These are phyloP conservation scores for Phthorimaea operculella DNA, from an alignment of 1,140 invertebrate genomes.

Conservation along the genomic window DNA sequence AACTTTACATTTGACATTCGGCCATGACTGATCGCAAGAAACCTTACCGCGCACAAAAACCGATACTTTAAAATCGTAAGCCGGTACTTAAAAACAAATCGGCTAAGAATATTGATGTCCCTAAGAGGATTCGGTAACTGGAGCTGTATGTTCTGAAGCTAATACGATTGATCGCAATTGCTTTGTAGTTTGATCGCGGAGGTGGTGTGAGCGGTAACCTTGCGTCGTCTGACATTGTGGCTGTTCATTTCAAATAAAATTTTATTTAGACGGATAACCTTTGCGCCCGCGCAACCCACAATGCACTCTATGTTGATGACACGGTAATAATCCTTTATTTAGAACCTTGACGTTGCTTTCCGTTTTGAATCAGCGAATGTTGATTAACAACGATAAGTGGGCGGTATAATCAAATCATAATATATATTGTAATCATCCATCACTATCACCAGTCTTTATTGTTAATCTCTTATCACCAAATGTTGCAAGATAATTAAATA, in stretches of 20 bases:
- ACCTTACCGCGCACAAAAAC: not conserved
- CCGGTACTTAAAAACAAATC: constrained; percentile 20
- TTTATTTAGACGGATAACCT: constrained; percentile 8
- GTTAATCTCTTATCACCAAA: too few species aligned
- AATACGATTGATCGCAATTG: constrained; percentile 22
- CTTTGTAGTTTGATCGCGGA: constrained; percentile 23
- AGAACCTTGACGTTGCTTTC: not conserved
- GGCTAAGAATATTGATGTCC: constrained; percentile 16
- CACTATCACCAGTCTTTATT: too few species aligned
- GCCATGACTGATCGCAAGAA: not conserved
- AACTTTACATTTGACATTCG: not conserved
- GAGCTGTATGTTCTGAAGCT: constrained; percentile 17
- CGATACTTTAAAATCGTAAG: not conserved
- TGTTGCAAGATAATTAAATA: too few species aligned
- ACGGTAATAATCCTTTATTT: not conserved
- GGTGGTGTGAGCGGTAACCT: constrained; percentile 46
- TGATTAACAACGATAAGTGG: not conserved
- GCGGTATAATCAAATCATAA: not conserved
- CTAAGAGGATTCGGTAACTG: constrained; percentile 4
- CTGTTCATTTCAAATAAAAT: constrained; percentile 40
- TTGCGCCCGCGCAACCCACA: not conserved
- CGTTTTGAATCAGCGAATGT: not conserved
- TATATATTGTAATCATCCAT: too few species aligned
- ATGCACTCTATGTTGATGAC: not conserved
- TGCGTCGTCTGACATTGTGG: constrained; percentile 42